Evolutionary conservation across 1,140 invertebrate genomes (phyloP).

Genomic region (Polyergus mexicanus): DNA sequence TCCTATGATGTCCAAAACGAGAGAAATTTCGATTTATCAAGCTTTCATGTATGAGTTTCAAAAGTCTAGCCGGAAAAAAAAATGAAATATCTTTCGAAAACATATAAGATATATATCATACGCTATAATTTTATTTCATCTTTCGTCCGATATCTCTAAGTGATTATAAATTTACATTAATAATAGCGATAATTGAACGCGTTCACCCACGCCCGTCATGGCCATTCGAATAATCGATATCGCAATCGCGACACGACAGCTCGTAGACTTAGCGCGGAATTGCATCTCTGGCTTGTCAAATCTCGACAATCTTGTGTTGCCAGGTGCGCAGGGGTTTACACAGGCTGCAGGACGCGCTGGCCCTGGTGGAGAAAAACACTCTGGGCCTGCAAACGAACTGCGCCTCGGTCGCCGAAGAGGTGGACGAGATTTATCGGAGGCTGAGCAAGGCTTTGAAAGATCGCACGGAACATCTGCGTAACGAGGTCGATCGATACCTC

Average conservation of each 20-base stretch:
- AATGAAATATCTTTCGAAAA: conserved; percentile 1
- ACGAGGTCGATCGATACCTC: conserved; percentile 96
- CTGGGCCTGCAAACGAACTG: conserved; percentile 94
- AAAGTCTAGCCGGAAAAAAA: background rate
- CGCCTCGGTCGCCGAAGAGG: conserved; percentile 94
- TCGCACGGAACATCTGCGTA: conserved; percentile 94
- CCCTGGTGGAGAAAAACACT: conserved; percentile 94
- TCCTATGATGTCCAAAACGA: background rate
- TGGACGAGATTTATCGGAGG: conserved; percentile 96
- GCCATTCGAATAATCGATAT: conserved; percentile 20
- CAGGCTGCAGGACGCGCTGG: conserved; percentile 93
- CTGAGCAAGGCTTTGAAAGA: conserved; percentile 97
- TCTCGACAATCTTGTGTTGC: background rate
- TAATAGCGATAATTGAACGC: conserved; percentile 23
- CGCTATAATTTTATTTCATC: background rate
- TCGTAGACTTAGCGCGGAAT: conserved; percentile 15
- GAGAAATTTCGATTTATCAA: conserved; percentile 5
- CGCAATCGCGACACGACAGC: background rate
- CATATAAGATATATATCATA: background rate
- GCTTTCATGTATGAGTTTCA: too few relatives aligned
- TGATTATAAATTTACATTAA: conserved; percentile 6
- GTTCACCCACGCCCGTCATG: background rate
- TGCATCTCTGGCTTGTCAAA: conserved; percentile 44
- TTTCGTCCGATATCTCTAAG: background rate
- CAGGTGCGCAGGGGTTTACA: conserved; percentile 93